Conservation (phyloP, 2,113 vertebrate genomes). For the Tragulus kanchil region DNA sequence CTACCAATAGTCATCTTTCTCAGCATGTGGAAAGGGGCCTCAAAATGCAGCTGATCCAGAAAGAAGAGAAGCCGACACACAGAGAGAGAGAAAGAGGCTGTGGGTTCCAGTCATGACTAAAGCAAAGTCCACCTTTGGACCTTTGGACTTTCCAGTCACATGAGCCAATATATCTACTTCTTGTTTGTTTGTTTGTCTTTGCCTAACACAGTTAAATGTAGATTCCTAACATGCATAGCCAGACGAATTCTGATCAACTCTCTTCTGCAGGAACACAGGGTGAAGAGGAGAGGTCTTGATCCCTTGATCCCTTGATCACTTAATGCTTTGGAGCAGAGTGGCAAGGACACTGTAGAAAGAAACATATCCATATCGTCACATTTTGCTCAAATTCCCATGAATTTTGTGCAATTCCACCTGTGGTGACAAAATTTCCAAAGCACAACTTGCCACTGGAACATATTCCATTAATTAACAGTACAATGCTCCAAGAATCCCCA, state of each 20-base stretch:
- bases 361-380: background rate
- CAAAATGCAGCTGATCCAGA: background rate
- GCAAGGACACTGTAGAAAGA: background rate
- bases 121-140: background rate
- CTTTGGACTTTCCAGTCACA: background rate
- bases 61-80: background rate
- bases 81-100: background rate
- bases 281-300: accelerated
- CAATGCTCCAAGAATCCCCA: background rate
- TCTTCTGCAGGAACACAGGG: background rate
- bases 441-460: background rate
- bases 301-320: too few species aligned
- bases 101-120: background rate
- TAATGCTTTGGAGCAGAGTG: background rate
- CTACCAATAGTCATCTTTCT: background rate
- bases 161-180: background rate
- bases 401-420: background rate
- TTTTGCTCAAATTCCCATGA: background rate
- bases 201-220: background rate
- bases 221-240: background rate
- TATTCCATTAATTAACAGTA: background rate
- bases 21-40: background rate
- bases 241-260: background rate
- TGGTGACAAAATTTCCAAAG: constrained; percentile 25
- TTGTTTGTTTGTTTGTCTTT: background rate